These are phyloP conservation scores for Sinocyclocheilus grahami DNA, from an alignment of 2,113 vertebrate genomes.

Conservation along the genomic window DNA sequence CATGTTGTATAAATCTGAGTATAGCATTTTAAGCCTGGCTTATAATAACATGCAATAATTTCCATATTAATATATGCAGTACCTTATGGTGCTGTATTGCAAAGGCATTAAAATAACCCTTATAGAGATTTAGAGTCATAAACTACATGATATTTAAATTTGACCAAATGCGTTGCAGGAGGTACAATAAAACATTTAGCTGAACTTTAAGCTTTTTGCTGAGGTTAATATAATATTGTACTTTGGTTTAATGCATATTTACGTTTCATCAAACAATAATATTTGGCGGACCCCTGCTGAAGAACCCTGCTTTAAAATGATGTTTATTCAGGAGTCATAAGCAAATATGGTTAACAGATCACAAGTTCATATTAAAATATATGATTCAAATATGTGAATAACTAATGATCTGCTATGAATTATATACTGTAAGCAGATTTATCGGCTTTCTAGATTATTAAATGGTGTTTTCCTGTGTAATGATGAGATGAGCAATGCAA, in stretches of 20 bases:
- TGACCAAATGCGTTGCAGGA: not conserved
- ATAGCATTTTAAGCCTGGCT: not conserved
- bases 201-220: not conserved
- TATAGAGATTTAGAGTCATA: not conserved
- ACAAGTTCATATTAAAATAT: not conserved
- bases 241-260: not conserved
- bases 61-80: not conserved
- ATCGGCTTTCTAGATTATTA: not conserved
- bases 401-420: not conserved
- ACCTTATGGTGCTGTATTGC: not conserved
- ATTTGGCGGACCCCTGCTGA: not conserved
- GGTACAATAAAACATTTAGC: not conserved
- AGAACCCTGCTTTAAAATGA: not conserved
- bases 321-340: not conserved
- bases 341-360: not conserved
- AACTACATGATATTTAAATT: not conserved
- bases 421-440: not conserved
- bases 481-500: too few relatives aligned
- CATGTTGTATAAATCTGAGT: not conserved
- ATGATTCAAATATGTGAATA: not conserved
- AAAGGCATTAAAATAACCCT: not conserved
- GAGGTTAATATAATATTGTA: not conserved
- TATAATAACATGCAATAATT: not conserved
- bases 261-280: not conserved
- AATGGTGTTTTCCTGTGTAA: too few relatives aligned